Evolutionary conservation across 1,140 invertebrate species (phyloP).

Genomic region (Neoseiulus cucumeris): DNA sequence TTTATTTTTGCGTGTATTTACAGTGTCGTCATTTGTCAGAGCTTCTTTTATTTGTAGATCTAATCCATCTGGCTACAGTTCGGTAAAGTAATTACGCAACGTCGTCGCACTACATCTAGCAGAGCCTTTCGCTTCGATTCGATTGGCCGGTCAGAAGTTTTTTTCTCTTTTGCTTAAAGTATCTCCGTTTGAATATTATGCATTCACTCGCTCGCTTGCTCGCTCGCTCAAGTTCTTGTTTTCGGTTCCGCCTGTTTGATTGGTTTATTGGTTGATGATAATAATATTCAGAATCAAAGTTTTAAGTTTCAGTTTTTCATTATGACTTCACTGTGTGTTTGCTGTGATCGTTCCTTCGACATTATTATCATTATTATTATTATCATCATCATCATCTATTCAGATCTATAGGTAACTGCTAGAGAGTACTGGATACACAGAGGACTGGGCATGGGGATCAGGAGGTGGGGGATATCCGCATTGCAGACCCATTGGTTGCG

Average conservation of each 20-base stretch:
- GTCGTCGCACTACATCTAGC: background rate
- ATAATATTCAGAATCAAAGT: too few relatives aligned
- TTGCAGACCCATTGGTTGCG: background rate
- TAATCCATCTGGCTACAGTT: too few relatives aligned
- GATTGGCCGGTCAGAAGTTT: background rate
- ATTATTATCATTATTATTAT: too few relatives aligned
- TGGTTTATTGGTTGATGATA: too few relatives aligned
- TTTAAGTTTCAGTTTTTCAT: too few relatives aligned
- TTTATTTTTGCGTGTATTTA: too few relatives aligned
- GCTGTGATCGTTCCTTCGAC: too few relatives aligned
- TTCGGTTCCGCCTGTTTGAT: background rate
- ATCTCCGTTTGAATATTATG: background rate
- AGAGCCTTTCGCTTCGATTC: background rate
- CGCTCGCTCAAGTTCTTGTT: background rate
- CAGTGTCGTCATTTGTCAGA: too few relatives aligned
- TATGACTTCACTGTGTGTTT: too few relatives aligned
- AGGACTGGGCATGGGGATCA: background rate
- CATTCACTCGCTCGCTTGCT: background rate
- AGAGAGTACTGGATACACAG: conserved; percentile 9
- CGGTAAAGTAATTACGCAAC: background rate
- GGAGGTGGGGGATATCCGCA: background rate
- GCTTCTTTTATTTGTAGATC: too few relatives aligned
- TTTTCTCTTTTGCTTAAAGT: background rate
- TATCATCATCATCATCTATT: too few relatives aligned
- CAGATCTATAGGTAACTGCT: background rate